Conservation (phyloP, 2,888 invertebrate genomes). For the Agrochola circellaris region DNA sequence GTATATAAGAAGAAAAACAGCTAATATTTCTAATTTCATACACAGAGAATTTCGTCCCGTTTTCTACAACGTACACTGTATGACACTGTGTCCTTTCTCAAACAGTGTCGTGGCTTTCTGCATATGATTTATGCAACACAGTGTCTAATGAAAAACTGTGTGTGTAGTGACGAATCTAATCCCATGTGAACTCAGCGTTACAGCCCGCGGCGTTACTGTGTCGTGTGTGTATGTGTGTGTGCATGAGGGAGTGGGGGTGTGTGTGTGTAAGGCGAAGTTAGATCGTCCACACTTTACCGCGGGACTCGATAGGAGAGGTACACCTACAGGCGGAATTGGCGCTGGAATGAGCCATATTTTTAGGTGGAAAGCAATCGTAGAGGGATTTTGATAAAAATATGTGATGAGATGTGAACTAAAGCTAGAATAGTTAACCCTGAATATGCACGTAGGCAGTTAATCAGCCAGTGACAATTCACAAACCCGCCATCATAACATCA, state of each 20-base stretch:
- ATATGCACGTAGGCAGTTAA: not conserved
- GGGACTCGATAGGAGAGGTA: constrained; percentile 88
- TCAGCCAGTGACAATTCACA: not conserved
- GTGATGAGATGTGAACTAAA: too few relatives aligned
- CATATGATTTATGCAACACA: constrained; percentile 56
- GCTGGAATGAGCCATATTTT: constrained; percentile 14
- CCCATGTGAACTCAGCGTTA: constrained; percentile 82
- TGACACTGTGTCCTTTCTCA: constrained; percentile 57
- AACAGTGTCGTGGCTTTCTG: constrained; percentile 32
- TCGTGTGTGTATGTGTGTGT: constrained; percentile 67
- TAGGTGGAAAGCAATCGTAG: not conserved
- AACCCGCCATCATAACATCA: not conserved
- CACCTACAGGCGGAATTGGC: constrained; percentile 67
- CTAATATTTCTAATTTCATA: constrained; percentile 53
- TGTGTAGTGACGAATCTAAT: constrained; percentile 83
- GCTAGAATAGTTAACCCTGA: not conserved
- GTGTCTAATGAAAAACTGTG: constrained; percentile 71
- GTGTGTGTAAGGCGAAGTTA: constrained; percentile 89
- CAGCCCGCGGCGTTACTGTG: constrained; percentile 80
- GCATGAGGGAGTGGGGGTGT: constrained; percentile 68
- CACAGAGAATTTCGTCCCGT: constrained; percentile 27
- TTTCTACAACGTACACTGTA: constrained; percentile 48
- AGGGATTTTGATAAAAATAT: too few relatives aligned
- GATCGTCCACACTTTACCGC: constrained; percentile 91
- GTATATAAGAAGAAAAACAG: constrained; percentile 5